These are phyloP conservation scores for Salticus scenicus DNA, from an alignment of 2,888 invertebrate species.

Conservation along the genomic window DNA sequence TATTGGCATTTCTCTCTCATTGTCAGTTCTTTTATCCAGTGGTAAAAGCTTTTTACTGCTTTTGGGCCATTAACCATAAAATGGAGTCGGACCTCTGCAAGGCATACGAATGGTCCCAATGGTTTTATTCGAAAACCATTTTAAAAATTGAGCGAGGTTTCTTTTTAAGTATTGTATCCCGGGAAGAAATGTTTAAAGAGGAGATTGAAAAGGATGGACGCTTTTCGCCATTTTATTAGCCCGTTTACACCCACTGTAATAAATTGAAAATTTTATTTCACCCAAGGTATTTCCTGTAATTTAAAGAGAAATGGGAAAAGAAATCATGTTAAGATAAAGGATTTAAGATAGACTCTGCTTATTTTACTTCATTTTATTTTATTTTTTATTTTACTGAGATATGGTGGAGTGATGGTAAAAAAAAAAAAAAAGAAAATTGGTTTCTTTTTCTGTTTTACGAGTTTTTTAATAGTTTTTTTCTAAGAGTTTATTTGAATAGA, in stretches of 20 bases:
- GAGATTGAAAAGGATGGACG: conserved; percentile 21
- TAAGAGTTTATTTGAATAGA: too few relatives aligned
- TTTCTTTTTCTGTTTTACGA: too few relatives aligned
- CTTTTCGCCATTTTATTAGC: conserved; percentile 17
- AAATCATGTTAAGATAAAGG: conserved; percentile 19
- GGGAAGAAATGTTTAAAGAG: conserved; percentile 38
- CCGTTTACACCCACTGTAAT: conserved; percentile 56
- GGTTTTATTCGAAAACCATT: conserved; percentile 57
- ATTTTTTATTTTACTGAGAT: too few relatives aligned
- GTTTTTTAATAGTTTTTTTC: too few relatives aligned
- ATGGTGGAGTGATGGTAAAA: too few relatives aligned
- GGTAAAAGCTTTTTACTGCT: conserved; percentile 45
- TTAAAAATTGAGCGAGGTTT: conserved; percentile 27
- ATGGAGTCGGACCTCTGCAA: conserved; percentile 32
- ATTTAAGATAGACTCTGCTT: background rate
- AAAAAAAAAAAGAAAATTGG: too few relatives aligned
- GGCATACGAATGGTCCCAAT: conserved; percentile 37
- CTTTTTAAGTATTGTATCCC: conserved; percentile 25
- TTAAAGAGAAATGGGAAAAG: conserved; percentile 18
- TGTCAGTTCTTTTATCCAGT: conserved; percentile 23
- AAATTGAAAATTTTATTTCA: conserved; percentile 57
- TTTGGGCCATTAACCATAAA: conserved; percentile 54
- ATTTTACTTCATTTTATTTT: too few relatives aligned
- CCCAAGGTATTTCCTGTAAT: conserved; percentile 26
- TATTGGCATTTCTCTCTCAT: conserved; percentile 35